These are phyloP conservation scores for Stenolophus ochropezus DNA, from an alignment of 2,888 invertebrate genomes.

Conservation along the genomic window DNA sequence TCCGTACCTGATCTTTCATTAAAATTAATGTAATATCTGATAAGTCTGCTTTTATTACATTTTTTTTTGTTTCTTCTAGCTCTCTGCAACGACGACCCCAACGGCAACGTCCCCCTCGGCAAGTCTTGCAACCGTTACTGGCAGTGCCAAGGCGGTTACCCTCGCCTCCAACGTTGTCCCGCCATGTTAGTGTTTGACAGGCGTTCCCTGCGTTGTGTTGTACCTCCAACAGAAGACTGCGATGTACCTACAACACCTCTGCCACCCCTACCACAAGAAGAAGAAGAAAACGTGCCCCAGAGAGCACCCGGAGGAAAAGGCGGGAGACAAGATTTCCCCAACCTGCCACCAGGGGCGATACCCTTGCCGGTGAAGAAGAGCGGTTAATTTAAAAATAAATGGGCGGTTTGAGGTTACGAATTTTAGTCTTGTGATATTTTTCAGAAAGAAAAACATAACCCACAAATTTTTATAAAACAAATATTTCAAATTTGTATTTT, in stretches of 20 bases:
- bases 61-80: slow-evolving; percentile 74
- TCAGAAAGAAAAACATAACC: not conserved
- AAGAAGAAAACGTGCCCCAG: slow-evolving; percentile 68
- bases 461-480: no score
- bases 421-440: not conserved
- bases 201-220: slow-evolving; percentile 87
- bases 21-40: no score
- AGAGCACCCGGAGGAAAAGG: slow-evolving; percentile 68
- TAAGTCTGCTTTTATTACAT: no score
- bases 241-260: slow-evolving; percentile 87
- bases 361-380: slow-evolving; percentile 69
- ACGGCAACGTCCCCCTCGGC: slow-evolving; percentile 92
- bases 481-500: no score
- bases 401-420: not conserved
- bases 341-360: slow-evolving; percentile 72
- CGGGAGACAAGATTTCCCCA: slow-evolving; percentile 65
- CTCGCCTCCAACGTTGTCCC: slow-evolving; percentile 91
- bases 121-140: slow-evolving; percentile 96
- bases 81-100: slow-evolving; percentile 92
- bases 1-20: no score
- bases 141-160: slow-evolving; percentile 96
- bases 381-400: slow-evolving; percentile 34
- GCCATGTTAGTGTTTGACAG: slow-evolving; percentile 93
- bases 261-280: slow-evolving; percentile 77
- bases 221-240: slow-evolving; percentile 93